A percentile compares a stretch with the other conserved stretches of the same genome.
These are phyloP conservation scores for Megamerina dolium DNA, from an alignment of 2,888 invertebrate genomes.

Conservation along the genomic window DNA sequence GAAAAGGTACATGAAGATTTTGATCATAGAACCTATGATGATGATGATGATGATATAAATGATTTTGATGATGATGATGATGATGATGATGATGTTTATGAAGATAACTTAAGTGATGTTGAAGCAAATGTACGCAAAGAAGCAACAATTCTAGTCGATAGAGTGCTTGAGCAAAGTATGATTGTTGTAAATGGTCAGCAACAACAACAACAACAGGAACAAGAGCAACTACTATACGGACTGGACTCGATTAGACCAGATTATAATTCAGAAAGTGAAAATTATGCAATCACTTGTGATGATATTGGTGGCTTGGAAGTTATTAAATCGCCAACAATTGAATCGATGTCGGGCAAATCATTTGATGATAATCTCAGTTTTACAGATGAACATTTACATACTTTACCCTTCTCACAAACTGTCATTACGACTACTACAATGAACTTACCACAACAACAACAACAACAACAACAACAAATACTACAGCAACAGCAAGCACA, in stretches of 20 bases:
- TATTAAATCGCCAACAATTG: constrained; percentile 48
- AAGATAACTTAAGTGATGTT: constrained; percentile 1
- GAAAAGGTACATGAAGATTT: not conserved
- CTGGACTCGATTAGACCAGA: constrained; percentile 28
- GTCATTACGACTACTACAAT: not conserved
- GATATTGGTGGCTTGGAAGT: constrained; percentile 45
- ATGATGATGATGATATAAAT: constrained; percentile 30
- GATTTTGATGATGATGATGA: constrained; percentile 20
- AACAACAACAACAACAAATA: too few relatives aligned
- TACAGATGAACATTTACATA: constrained; percentile 37
- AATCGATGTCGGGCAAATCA: constrained; percentile 49
- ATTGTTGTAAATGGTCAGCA: constrained; percentile 40
- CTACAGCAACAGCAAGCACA: constrained; percentile 23
- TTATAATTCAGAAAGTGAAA: constrained; percentile 47
- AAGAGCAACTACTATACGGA: constrained; percentile 25
- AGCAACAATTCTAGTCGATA: constrained; percentile 45
- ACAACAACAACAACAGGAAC: constrained; percentile 21
- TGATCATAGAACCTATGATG: constrained; percentile 15
- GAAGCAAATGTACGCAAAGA: constrained; percentile 35
- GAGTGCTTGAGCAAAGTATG: constrained; percentile 47
- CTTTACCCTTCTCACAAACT: too few relatives aligned
- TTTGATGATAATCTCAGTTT: constrained; percentile 48
- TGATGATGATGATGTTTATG: constrained; percentile 18
- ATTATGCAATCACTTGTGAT: constrained; percentile 49
- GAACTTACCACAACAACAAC: constrained; percentile 11